A percentile compares a stretch with the other conserved stretches of the same genome.
These are phyloP conservation scores for Atherinomorus stipes DNA, from an alignment of 2,113 vertebrate genomes.

Conservation along the genomic window DNA sequence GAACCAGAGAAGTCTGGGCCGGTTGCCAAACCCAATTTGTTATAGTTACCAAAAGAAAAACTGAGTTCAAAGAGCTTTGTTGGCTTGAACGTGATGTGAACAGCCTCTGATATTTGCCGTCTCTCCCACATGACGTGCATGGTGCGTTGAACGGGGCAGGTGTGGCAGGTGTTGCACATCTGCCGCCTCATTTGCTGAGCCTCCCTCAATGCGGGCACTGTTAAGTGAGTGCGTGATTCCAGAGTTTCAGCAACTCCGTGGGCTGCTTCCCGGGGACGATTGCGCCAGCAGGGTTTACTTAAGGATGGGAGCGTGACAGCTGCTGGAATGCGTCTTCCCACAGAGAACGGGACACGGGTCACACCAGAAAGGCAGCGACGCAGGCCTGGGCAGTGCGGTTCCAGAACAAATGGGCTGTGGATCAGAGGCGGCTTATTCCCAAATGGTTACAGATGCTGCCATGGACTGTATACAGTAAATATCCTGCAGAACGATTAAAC, in stretches of 20 bases:
- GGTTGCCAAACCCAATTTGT: constrained; percentile 14
- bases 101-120: constrained; percentile 27
- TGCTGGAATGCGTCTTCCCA: constrained; percentile 73
- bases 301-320: constrained; percentile 73
- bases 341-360: constrained; percentile 72
- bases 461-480: constrained; percentile 42
- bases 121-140: constrained; percentile 39
- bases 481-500: constrained; percentile 27
- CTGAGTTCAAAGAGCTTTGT: constrained; percentile 47
- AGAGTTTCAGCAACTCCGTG: constrained; percentile 57
- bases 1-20: constrained; percentile 13
- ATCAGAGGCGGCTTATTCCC: constrained; percentile 29
- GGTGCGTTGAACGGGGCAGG: constrained; percentile 48
- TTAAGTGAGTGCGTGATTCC: constrained; percentile 71
- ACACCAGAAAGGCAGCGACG: constrained; percentile 62
- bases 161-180: constrained; percentile 78
- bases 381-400: constrained; percentile 56
- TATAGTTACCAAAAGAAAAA: constrained; percentile 24
- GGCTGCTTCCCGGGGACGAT: constrained; percentile 59
- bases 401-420: constrained; percentile 59
- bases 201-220: constrained; percentile 70
- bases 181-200: constrained; percentile 46
- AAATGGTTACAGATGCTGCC: constrained; percentile 34
- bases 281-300: constrained; percentile 77
- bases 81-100: constrained; percentile 33